Evolutionary conservation across 2,113 vertebrate species (phyloP).

Genomic region (Felis catus): DNA sequence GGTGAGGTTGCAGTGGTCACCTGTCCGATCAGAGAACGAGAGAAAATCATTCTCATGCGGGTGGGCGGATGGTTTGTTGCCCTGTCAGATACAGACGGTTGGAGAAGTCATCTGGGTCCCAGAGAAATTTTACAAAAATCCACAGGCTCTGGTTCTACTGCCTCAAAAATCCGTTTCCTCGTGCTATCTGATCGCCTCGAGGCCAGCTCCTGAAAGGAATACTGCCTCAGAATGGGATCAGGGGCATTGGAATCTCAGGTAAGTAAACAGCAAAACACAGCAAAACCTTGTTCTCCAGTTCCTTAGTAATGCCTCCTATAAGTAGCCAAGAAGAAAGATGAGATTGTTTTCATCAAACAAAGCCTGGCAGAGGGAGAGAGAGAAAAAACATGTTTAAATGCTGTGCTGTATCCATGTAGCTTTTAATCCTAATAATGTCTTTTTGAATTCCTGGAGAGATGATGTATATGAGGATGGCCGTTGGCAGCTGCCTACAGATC

Average conservation of each 20-base stretch:
- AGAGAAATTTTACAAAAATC: conserved; percentile 29
- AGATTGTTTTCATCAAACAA: not conserved
- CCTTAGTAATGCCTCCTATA: not conserved
- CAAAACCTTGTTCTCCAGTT: not conserved
- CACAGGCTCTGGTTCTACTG: conserved; percentile 17
- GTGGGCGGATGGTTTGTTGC: not conserved
- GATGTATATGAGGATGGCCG: not conserved
- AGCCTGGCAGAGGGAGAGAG: not conserved
- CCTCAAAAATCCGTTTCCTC: not conserved
- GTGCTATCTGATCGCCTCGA: not conserved
- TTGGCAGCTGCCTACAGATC: not conserved
- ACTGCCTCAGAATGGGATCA: not conserved
- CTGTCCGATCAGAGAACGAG: conserved; percentile 33
- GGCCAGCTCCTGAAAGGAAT: not conserved
- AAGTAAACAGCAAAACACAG: not conserved
- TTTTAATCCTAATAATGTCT: not conserved
- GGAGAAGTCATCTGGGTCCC: conserved; percentile 44
- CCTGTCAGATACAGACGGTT: conserved; percentile 15
- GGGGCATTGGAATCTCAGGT: not conserved
- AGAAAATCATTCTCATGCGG: conserved; percentile 54
- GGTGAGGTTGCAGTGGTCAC: not conserved
- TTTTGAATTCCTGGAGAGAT: not conserved
- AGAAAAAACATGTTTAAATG: not conserved
- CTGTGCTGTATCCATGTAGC: not conserved
- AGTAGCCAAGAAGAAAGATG: not conserved